These are phyloP conservation scores for Prinia subflava DNA, from an alignment of 2,113 vertebrate species.

Conservation along the genomic window DNA sequence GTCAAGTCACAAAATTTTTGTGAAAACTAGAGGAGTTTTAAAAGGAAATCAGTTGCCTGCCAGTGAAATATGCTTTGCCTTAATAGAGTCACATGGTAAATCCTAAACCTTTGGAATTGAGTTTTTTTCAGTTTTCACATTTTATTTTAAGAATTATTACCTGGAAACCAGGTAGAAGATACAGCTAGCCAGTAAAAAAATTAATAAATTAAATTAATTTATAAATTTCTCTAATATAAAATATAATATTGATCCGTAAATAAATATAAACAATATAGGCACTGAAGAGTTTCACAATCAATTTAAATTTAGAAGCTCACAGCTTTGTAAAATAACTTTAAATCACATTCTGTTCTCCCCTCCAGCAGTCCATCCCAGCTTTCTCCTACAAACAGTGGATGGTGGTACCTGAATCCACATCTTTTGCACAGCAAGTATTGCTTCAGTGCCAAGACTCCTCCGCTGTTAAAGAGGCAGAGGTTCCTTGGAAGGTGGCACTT, in stretches of 20 bases:
- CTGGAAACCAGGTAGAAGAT: neutral
- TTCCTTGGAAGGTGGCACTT: neutral
- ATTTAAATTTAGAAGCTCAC: neutral
- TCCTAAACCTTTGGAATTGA: neutral
- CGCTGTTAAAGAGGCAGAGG: neutral
- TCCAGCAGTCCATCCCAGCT: neutral
- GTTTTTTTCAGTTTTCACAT: neutral
- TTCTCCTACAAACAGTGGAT: neutral
- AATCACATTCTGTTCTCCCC: neutral
- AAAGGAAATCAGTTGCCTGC: neutral
- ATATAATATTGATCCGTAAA: neutral
- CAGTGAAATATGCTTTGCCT: neutral
- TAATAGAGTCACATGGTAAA: neutral
- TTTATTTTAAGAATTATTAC: neutral
- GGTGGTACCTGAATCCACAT: neutral
- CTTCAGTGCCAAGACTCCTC: neutral
- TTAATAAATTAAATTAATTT: neutral
- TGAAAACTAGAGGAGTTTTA: neutral
- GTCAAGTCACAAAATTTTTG: neutral
- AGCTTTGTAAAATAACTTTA: neutral
- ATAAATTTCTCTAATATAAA: neutral
- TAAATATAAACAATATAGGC: neutral
- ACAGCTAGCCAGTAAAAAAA: neutral
- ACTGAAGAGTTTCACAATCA: neutral
- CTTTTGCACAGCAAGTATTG: neutral